Conservation (phyloP, 2,113 vertebrate genomes). For the Sialia sialis region DNA sequence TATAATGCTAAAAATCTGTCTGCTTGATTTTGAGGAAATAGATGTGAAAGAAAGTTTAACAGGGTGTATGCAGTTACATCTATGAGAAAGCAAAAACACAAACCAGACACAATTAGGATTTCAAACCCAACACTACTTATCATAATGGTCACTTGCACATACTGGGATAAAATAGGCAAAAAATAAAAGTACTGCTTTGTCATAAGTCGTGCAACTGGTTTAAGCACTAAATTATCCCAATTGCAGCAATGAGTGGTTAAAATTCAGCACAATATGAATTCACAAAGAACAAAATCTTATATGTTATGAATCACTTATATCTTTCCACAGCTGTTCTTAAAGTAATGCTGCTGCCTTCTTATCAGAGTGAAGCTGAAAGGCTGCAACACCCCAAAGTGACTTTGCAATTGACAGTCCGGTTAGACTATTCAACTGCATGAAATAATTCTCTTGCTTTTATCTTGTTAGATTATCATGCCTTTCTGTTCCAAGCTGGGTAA, state of each 20-base stretch:
- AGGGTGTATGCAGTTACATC: rapidly evolving
- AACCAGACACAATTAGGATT: background rate
- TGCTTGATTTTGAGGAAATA: background rate
- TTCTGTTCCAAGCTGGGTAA: background rate
- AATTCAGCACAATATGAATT: background rate
- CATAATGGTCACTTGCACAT: rapidly evolving
- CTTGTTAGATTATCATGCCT: background rate
- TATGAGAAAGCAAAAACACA: background rate
- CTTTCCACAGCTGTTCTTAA: background rate
- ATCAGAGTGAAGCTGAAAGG: background rate
- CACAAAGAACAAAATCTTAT: background rate
- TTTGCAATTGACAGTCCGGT: background rate
- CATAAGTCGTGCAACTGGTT: background rate
- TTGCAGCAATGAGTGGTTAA: background rate
- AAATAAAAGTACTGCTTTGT: background rate
- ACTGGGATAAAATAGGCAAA: background rate
- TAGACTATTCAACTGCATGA: background rate
- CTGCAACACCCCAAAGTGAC: background rate
- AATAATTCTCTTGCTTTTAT: background rate
- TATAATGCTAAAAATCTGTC: background rate
- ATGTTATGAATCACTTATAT: background rate
- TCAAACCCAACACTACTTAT: background rate
- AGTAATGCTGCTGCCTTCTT: background rate
- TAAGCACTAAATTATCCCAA: background rate
- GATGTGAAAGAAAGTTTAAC: background rate